phyloP scores from a whole-genome alignment of 1,140 invertebrate species.

The Habropoda laboriosa region DNA sequence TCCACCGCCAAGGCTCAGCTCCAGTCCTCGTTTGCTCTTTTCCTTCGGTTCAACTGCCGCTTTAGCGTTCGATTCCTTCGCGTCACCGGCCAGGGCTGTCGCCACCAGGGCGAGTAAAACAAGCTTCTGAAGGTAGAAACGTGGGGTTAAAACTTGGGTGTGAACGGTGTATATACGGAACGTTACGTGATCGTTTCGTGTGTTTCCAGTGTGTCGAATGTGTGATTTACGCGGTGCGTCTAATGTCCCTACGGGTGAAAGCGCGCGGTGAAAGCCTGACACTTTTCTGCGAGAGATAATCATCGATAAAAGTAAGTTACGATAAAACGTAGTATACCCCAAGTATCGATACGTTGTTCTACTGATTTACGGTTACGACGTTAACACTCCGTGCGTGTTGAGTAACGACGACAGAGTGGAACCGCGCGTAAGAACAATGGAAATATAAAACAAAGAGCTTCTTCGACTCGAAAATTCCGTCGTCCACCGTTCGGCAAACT shows the following conservation, averaged over 20 bases:
- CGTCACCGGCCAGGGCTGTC: constrained; percentile 52
- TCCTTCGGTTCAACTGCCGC: constrained; percentile 63
- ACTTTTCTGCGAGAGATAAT: background rate
- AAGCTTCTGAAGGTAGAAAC: constrained; percentile 62
- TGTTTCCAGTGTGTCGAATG: background rate
- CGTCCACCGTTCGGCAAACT: background rate
- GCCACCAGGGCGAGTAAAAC: constrained; percentile 66
- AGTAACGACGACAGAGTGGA: background rate
- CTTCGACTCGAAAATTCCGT: background rate
- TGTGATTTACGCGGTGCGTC: background rate
- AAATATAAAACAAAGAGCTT: background rate
- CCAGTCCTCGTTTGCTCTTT: constrained; percentile 76
- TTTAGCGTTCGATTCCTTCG: constrained; percentile 44
- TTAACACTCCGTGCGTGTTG: background rate
- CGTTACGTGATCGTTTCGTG: background rate
- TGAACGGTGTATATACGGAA: background rate
- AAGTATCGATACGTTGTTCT: background rate
- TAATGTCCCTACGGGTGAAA: background rate
- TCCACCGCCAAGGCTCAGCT: constrained; percentile 64
- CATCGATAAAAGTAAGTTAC: background rate
- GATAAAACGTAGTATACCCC: background rate
- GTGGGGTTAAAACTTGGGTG: constrained; percentile 29
- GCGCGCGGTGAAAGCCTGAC: constrained; percentile 2
- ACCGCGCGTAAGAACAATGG: no score
- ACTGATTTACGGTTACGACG: background rate